These are phyloP conservation scores for Choloepus hoffmanni DNA, from an alignment of 2,113 vertebrate species.

Conservation along the genomic window DNA sequence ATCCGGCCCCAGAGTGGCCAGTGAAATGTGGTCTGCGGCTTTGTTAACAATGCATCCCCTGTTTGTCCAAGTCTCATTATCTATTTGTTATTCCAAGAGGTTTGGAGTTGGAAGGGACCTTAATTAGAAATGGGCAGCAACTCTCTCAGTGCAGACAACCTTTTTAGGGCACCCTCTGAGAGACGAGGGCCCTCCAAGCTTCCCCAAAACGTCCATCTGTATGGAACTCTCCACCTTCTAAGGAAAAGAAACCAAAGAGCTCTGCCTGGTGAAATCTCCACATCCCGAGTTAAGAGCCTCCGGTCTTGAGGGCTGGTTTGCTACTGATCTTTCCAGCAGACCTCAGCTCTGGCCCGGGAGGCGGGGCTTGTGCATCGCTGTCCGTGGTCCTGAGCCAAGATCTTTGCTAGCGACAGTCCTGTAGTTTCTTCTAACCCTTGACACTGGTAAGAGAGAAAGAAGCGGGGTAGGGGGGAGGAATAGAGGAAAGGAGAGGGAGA, in stretches of 20 bases:
- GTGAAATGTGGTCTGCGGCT: neutral
- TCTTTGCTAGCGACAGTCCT: accelerated
- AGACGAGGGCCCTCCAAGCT: neutral
- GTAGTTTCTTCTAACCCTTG: neutral
- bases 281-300: accelerated
- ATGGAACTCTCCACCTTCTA: neutral
- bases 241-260: neutral
- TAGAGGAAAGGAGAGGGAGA: too few relatives aligned
- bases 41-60: neutral
- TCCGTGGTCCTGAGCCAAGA: conserved; percentile 28
- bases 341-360: accelerated
- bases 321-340: neutral
- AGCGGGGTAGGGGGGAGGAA: too few relatives aligned
- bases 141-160: neutral
- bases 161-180: neutral
- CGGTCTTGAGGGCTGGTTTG: too few relatives aligned
- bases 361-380: neutral
- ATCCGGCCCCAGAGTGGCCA: neutral
- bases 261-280: neutral
- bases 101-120: neutral
- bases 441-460: neutral
- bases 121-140: neutral
- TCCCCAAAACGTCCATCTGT: neutral
- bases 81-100: neutral
- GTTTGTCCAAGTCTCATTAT: neutral